A percentile compares a stretch with the other conserved stretches of the same genome.
Evolutionary conservation across 1,140 invertebrate species (phyloP).

Genomic region (Magallana gigas): DNA sequence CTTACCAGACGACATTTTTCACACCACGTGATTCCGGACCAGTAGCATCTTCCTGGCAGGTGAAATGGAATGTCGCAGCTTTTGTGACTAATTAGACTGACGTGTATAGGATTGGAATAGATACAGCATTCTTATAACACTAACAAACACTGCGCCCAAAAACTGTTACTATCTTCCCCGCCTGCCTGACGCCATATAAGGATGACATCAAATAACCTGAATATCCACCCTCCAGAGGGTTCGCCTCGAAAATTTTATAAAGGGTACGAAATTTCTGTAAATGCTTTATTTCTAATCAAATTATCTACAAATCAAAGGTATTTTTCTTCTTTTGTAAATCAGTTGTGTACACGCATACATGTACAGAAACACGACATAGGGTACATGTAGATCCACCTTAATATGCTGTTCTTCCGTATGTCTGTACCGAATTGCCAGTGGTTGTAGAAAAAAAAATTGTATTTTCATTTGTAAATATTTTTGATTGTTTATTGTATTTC

Average conservation of each 20-base stretch:
- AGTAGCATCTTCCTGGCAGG: not conserved
- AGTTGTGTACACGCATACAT: too few relatives aligned
- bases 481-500: too few relatives aligned
- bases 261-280: slow-evolving; percentile 42
- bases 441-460: too few relatives aligned
- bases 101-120: not conserved
- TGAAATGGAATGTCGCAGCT: not conserved
- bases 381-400: too few relatives aligned
- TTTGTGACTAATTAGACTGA: slow-evolving; percentile 13
- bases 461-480: too few relatives aligned
- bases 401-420: too few relatives aligned
- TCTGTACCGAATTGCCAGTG: too few relatives aligned
- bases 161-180: not conserved
- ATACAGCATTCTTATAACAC: not conserved
- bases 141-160: not conserved
- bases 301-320: not conserved
- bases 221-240: slow-evolving; percentile 49
- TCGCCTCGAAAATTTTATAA: slow-evolving; percentile 50
- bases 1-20: not conserved
- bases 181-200: slow-evolving; percentile 14
- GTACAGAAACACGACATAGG: too few relatives aligned
- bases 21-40: slow-evolving; percentile 14
- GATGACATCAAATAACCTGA: slow-evolving; percentile 47
- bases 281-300: slow-evolving; percentile 7
- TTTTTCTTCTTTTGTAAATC: not conserved